Evolutionary conservation across 2,113 vertebrate genomes (phyloP), one percentile per base, ranked within the genome.

Genomic region (Rhea americana): DNA sequence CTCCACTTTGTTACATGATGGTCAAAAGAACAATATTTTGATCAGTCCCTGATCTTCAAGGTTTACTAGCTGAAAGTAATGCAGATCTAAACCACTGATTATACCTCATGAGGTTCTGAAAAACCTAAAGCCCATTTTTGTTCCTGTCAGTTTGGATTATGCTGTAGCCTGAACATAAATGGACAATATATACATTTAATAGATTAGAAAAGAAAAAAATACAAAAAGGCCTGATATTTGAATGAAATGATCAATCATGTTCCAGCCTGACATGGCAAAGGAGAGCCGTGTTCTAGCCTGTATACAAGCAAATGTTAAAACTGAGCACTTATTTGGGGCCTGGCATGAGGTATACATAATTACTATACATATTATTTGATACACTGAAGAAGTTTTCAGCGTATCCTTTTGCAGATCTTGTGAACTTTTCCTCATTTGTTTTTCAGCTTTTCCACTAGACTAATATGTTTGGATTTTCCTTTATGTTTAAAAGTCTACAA

Each of bases 311-410:
- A 4, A 25, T 41, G 7, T 45, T 32, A 7, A 63, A 55, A 59
- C 0, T 11, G 9, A 11, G n/a, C 24, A 28, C 13, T 61, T 22
- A 13, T 8, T 14, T 8, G 9, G 1, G 0, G 26, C 48, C 17
- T 17, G 41, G 19, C 6, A 22, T 7, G 3, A 89, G 4, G 8
- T 24, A 11, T 10, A 18, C 3, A 24, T 16, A 50, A 4, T 63
- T 65, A 28, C 5, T 25, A 3, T 9, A 43, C 1, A 0, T 16
- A 48, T 4, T n/a, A 63, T 35, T 20, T 68, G 15, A 53, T 5
- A 68, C 3, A 58, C 0, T 53, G 15, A 53, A 22, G 7, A 76
- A 39, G 2, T 5, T 63, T 58, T 48, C 51, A 53, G 1, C 1
- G 37, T 5, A 43, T 5, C 11, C 0, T 35, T 61, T 47, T 37